phyloP scores from a whole-genome alignment of 2,113 vertebrate species.

The Eonycteris spelaea region DNA sequence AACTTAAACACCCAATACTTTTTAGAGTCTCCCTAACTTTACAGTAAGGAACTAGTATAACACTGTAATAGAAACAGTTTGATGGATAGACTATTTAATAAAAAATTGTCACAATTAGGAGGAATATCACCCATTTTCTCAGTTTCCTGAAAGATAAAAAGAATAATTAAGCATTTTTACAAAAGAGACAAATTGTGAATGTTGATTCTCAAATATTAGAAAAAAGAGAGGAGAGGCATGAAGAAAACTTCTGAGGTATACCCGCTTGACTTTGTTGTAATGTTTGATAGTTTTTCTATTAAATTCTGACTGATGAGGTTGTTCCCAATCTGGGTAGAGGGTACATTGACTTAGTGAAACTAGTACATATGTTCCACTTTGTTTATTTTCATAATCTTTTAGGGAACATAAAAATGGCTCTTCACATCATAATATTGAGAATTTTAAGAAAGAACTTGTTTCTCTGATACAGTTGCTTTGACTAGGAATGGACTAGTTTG shows the following conservation, averaged over 20 bases:
- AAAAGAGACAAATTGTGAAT: neutral
- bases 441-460: neutral
- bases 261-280: neutral
- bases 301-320: neutral
- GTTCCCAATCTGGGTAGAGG: neutral
- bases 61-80: neutral
- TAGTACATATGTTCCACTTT: neutral
- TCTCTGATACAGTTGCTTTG: neutral
- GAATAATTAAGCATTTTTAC: neutral
- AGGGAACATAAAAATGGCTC: neutral
- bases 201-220: neutral
- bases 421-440: neutral
- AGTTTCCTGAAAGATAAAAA: neutral
- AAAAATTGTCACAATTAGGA: neutral
- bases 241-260: neutral
- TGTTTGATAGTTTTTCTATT: neutral
- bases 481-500: neutral
- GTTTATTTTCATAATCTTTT: neutral
- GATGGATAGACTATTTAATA: neutral
- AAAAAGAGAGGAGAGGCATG: neutral
- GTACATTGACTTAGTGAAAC: neutral
- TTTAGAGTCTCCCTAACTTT: neutral
- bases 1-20: neutral
- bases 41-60: neutral
- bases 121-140: neutral